Evolutionary conservation across 1,140 invertebrate species (phyloP).

Genomic region (Magallana ariakensis): DNA sequence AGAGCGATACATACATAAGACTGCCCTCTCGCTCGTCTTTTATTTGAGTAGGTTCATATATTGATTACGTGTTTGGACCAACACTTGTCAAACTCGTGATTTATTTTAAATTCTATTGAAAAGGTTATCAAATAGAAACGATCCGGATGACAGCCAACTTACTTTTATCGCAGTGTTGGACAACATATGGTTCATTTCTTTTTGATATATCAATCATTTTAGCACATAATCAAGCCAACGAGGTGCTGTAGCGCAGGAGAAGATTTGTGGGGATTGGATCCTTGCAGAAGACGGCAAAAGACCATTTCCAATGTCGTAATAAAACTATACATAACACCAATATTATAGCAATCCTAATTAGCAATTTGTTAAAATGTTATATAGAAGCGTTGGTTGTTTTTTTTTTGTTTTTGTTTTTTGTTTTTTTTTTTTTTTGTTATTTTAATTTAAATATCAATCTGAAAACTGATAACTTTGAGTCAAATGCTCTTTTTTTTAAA

Average conservation of each 20-base stretch:
- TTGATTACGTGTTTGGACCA: slow-evolving; percentile 16
- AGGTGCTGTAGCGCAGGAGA: background rate
- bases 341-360: too few species aligned
- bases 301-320: too few species aligned
- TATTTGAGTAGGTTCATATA: slow-evolving; percentile 30
- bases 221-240: background rate
- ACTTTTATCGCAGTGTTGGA: slow-evolving; percentile 34
- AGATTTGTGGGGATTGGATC: background rate
- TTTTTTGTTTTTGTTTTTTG: too few species aligned
- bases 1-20: background rate
- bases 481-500: too few species aligned
- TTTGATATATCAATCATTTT: slow-evolving; percentile 37
- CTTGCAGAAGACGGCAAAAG: background rate
- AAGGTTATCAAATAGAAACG: slow-evolving; percentile 23
- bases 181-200: slow-evolving; percentile 32
- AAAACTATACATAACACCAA: too few species aligned
- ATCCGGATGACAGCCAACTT: slow-evolving; percentile 5
- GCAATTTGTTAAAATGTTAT: too few species aligned
- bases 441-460: too few species aligned
- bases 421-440: too few species aligned
- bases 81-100: slow-evolving; percentile 28
- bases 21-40: slow-evolving; percentile 26
- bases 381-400: too few species aligned
- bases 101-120: slow-evolving; percentile 21
- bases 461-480: too few species aligned